These are phyloP conservation scores for Acanthosepion lycidas DNA, from an alignment of 2,888 invertebrate species.

Conservation along the genomic window DNA sequence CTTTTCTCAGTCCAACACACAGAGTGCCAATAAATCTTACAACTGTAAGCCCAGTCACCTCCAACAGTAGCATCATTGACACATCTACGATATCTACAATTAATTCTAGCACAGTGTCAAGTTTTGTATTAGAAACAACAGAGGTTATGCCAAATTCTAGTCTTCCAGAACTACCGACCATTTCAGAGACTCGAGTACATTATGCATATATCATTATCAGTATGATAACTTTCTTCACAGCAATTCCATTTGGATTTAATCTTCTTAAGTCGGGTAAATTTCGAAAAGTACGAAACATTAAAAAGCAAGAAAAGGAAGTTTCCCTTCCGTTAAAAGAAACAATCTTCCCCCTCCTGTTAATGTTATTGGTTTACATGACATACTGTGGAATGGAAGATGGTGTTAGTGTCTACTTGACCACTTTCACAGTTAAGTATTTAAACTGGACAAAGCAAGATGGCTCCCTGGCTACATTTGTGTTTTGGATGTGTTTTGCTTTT, in stretches of 20 bases:
- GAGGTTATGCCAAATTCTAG: not conserved
- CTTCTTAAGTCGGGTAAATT: not conserved
- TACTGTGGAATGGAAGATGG: slow-evolving; percentile 74
- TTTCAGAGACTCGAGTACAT: not conserved
- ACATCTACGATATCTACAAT: not conserved
- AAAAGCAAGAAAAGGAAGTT: not conserved
- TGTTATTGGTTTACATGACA: slow-evolving; percentile 70
- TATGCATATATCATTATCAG: not conserved
- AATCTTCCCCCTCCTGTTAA: slow-evolving; percentile 62
- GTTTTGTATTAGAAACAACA: not conserved
- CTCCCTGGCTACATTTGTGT: slow-evolving; percentile 70
- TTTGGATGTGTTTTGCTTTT: slow-evolving; percentile 74
- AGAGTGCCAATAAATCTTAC: not conserved
- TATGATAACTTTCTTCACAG: not conserved
- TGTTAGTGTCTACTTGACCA: slow-evolving; percentile 71
- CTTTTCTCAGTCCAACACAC: slow-evolving; percentile 68
- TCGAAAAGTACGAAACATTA: not conserved
- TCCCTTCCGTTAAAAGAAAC: not conserved
- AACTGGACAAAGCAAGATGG: slow-evolving; percentile 67
- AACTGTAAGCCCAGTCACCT: not conserved
- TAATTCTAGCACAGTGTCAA: not conserved
- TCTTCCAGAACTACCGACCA: not conserved
- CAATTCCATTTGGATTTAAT: slow-evolving; percentile 41
- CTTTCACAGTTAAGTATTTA: slow-evolving; percentile 69
- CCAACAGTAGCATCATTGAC: not conserved